phyloP scores from a whole-genome alignment of 2,797 vertebrate genomes.

The Bovichtus diacanthus region DNA sequence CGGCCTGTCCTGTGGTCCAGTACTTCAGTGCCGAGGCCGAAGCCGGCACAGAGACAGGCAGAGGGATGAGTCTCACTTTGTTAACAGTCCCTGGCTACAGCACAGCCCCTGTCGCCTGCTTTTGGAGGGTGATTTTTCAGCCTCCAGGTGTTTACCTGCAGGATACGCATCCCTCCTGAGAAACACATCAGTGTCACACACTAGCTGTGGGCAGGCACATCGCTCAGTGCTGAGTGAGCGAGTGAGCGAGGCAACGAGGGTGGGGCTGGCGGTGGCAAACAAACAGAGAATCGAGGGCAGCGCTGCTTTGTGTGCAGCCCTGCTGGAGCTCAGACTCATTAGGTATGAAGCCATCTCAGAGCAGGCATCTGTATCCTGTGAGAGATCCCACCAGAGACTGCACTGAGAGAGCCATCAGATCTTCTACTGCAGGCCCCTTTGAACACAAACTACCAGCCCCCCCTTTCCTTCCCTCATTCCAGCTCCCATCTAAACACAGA shows the following conservation, averaged over 20 bases:
- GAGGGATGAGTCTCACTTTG: constrained; percentile 78
- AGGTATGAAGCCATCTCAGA: constrained; percentile 81
- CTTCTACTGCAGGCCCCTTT: constrained; percentile 80
- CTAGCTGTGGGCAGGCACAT: constrained; percentile 82
- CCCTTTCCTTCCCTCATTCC: constrained; percentile 53
- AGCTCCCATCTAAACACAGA: constrained; percentile 74
- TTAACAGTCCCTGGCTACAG: constrained; percentile 79
- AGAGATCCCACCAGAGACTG: constrained; percentile 82
- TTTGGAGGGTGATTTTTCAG: constrained; percentile 82
- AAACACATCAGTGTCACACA: constrained; percentile 85
- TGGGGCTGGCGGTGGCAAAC: constrained; percentile 79
- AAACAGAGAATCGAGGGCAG: constrained; percentile 84
- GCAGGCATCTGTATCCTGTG: constrained; percentile 83
- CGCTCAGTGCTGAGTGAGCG: constrained; percentile 79
- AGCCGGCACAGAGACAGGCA: constrained; percentile 50
- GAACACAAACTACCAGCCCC: constrained; percentile 79
- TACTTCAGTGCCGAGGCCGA: constrained; percentile 42
- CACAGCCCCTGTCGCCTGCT: constrained; percentile 66
- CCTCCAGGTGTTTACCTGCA: constrained; percentile 87
- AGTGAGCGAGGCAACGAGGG: constrained; percentile 68
- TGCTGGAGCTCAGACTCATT: constrained; percentile 85
- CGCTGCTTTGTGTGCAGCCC: constrained; percentile 78
- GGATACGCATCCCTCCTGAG: constrained; percentile 83
- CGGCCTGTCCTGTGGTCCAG: constrained; percentile 46
- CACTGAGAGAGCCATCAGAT: constrained; percentile 83